Evolutionary conservation across 2,113 vertebrate species (phyloP).

Genomic region (Eurypyga helias): DNA sequence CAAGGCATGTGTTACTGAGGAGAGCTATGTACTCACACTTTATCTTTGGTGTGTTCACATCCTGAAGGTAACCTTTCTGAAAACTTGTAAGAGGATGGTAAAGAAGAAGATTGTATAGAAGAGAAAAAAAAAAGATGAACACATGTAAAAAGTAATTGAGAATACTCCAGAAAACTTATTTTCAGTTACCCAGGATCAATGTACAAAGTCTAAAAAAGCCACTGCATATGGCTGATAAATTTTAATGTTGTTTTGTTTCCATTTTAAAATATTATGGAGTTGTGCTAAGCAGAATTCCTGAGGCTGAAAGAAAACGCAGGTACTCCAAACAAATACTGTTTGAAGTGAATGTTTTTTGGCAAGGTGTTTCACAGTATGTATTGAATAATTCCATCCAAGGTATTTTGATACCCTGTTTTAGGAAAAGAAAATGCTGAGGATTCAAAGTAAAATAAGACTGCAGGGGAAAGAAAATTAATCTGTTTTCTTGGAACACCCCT

Average conservation of each 20-base stretch:
- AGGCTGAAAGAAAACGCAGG: slow-evolving; percentile 62
- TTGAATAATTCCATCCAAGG: slow-evolving; percentile 45
- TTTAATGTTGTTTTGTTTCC: slow-evolving; percentile 36
- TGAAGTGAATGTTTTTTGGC: slow-evolving; percentile 67
- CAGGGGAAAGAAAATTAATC: slow-evolving; percentile 35
- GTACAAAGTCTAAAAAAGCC: not conserved
- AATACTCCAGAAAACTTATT: not conserved
- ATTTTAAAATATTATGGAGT: slow-evolving; percentile 20
- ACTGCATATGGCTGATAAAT: not conserved
- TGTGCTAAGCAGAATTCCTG: slow-evolving; percentile 63
- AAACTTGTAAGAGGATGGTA: not conserved
- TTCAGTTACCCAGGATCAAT: not conserved
- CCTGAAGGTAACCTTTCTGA: not conserved
- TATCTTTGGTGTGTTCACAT: not conserved
- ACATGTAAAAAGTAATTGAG: not conserved
- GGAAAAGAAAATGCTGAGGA: slow-evolving; percentile 64
- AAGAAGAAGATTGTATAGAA: not conserved
- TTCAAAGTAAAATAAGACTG: slow-evolving; percentile 48
- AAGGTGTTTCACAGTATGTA: slow-evolving; percentile 9
- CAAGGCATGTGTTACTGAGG: not conserved
- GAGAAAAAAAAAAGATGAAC: not conserved
- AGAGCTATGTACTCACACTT: not conserved
- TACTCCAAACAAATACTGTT: slow-evolving; percentile 64
- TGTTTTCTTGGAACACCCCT: slow-evolving; percentile 49
- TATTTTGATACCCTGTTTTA: slow-evolving; percentile 71